Evolutionary conservation across 2,888 invertebrate species (phyloP), one percentile per base, ranked within the genome.

Genomic region (Drosophila mulleri): DNA sequence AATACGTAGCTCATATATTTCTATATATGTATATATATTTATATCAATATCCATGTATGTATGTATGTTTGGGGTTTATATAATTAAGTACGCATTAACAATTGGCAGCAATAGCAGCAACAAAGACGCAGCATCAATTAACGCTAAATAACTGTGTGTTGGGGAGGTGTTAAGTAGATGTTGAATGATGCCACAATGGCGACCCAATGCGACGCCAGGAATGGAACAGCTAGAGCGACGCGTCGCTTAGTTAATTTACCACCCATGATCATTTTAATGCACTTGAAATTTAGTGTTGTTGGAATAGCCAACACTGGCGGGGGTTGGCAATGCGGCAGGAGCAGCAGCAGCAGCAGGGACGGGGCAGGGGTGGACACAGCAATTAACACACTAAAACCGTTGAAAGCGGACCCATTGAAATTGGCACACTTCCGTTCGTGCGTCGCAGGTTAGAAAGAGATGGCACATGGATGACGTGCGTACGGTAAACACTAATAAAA

Each of bases 241-340:
- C 75, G 76, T 56, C 87, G 78, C 69, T 80, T 73, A 82, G 82
- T 89, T 84, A 90, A 89, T 90, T 90, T 89, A 90, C 88, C 88
- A 83, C 88, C 88, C 88, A 78, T 78, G 88, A 89, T 88, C 90
- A 75, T 86, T 86, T 88, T 88, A 88, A 88, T 88, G 88, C 89
- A 88, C 90, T 90, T 82, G 71, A 90, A 88, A 83, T 80, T 83
- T 84, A 76, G 69, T 83, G 66, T 72, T 62, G 67, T 71, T 67
- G 72, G 72, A 68, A 77, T 70, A 68, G 65, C 53, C 41, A 26
- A 7, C 65, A 62, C 69, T 74, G 54, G 37, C 44, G n/a, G 60
- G 37, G 64, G 39, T 35, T 12, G 9, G 52, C 20, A 14, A 9
- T 18, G 4, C 3, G 54, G n/a, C 23, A 7, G 41, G 6, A 39